These are phyloP conservation scores for Rhagonycha fulva DNA, from an alignment of 2,888 invertebrate species.

Conservation along the genomic window DNA sequence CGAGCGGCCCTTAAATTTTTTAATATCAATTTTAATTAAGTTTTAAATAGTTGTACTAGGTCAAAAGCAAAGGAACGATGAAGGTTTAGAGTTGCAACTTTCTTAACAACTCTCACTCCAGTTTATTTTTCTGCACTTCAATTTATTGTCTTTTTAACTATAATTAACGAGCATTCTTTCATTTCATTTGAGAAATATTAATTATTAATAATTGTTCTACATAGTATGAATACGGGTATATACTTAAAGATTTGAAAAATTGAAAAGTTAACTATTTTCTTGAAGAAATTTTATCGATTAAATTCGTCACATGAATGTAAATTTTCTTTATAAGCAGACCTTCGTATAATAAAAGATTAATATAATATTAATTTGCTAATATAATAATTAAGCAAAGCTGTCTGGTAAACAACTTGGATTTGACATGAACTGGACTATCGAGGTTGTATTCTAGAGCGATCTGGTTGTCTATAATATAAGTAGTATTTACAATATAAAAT, in stretches of 20 bases:
- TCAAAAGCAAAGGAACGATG: neutral
- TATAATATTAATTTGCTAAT: too few relatives aligned
- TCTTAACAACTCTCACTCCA: constrained; percentile 4
- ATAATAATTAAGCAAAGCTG: neutral
- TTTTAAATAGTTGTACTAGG: neutral
- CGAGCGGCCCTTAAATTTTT: neutral
- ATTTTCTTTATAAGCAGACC: too few relatives aligned
- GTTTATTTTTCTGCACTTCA: constrained; percentile 49
- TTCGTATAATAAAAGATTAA: too few relatives aligned
- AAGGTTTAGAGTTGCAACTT: neutral
- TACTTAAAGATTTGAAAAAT: too few relatives aligned
- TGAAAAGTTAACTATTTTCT: too few relatives aligned
- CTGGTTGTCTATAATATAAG: neutral
- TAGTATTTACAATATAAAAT: neutral
- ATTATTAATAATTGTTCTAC: neutral
- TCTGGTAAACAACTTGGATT: neutral
- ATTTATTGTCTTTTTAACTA: neutral
- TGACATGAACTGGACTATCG: neutral
- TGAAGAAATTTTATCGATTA: too few relatives aligned
- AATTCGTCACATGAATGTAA: too few relatives aligned
- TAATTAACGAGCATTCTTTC: neutral
- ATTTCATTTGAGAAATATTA: neutral
- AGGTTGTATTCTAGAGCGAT: neutral
- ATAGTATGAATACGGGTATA: neutral
- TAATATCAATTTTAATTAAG: neutral